A percentile compares a stretch with the other conserved stretches of the same genome.
These are phyloP conservation scores for Helarctos malayanus DNA, from an alignment of 2,797 vertebrate species.

Conservation along the genomic window DNA sequence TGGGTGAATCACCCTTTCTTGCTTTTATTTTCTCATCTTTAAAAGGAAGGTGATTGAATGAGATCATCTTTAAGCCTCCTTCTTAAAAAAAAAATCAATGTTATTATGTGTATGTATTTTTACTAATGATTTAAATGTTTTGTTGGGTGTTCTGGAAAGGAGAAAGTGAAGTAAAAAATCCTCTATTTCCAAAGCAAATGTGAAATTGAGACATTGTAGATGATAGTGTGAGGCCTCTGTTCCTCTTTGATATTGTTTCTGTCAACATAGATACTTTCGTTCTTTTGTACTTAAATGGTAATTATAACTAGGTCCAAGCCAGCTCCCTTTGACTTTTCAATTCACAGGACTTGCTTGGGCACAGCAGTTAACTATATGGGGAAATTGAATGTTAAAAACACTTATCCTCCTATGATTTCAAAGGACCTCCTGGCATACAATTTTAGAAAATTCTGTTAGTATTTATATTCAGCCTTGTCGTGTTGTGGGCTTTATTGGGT, in stretches of 20 bases:
- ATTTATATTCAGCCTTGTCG: slow-evolving; percentile 66
- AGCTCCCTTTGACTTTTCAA: slow-evolving; percentile 75
- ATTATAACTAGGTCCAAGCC: neutral
- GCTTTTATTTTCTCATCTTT: slow-evolving; percentile 36
- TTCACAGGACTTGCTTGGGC: slow-evolving; percentile 76
- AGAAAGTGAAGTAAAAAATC: neutral
- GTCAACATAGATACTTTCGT: neutral
- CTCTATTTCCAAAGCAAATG: neutral
- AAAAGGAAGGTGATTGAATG: neutral
- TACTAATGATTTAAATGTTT: slow-evolving; percentile 13
- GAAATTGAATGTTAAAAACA: slow-evolving; percentile 83
- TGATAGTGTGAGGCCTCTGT: neutral
- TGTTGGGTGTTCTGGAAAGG: neutral
- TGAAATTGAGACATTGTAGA: neutral
- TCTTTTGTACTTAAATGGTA: neutral
- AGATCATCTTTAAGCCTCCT: neutral
- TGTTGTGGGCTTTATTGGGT: slow-evolving; percentile 65
- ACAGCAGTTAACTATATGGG: slow-evolving; percentile 71
- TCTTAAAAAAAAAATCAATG: neutral
- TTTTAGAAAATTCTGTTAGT: slow-evolving; percentile 79
- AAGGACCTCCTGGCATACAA: slow-evolving; percentile 70
- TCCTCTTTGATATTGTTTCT: neutral
- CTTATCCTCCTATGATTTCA: slow-evolving; percentile 82
- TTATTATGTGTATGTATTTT: neutral
- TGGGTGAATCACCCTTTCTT: neutral